Evolutionary conservation across 2,888 invertebrate species (phyloP), one percentile per base, ranked within the genome.

Genomic region (Venusia cambrica): DNA sequence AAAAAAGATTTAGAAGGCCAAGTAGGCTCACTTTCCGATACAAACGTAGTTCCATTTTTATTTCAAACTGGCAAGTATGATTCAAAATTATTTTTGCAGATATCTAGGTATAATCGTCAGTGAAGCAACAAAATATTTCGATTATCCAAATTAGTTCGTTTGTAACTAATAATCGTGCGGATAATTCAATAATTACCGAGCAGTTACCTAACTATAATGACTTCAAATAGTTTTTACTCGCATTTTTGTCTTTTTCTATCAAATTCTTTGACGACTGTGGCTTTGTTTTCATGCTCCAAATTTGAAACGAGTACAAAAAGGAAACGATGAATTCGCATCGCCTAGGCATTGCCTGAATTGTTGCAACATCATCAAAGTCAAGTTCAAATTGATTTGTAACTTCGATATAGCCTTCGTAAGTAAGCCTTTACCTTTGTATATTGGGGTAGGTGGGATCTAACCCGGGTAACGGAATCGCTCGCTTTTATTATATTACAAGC

Each of bases 161-260:
- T 39, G 40, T 50, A 14, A 13, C 12, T 42, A n/a, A 45, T 56
- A 34, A 22, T 19, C 26, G 26, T 47, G 38, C 29, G 24, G n/a
- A 28, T 41, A 37, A 44, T 34, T 39, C 6, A 30, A 32, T 54
- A 59, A 58, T 60, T 51, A 48, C 47, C 30, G 37, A 35, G 32
- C 31, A 27, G 49, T 66, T 61, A 41, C 37, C 51, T 45, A 61
- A 65, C 31, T 40, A 45, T 58, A 58, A 59, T 60, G 50, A 53
- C 33, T 44, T 28, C 33, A 34, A 53, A 51, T 52, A 27, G 29
- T 39, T 38, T 27, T 43, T 38, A 30, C 41, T 32, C 40, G 44
- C 37, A 38, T 43, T 46, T 44, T 19, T 29, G 12, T 18, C 19
- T n/a, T n/a, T n/a, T n/a, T n/a, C n/a, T n/a, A n/a, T n/a, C 5